Evolutionary conservation across 64 coral and sea anemone species (phyloP).

Genomic region (Stylophora pistillata): DNA sequence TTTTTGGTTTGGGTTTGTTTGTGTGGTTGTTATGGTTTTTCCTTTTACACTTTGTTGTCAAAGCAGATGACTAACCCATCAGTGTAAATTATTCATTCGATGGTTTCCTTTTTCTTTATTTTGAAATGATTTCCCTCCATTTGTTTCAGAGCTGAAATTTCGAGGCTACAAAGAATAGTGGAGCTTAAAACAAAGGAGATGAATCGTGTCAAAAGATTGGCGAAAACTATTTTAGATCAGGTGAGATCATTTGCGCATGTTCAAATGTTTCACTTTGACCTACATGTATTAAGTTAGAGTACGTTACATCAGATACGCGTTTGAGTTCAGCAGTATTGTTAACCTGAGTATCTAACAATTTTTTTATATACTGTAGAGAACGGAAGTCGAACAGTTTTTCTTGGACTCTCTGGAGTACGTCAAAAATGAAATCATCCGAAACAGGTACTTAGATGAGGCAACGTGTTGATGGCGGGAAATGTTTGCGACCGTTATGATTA

Average conservation of each 20-base stretch:
- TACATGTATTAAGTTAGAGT: no score
- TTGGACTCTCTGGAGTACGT: slow-evolving; percentile 95
- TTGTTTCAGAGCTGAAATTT: slow-evolving; percentile 80
- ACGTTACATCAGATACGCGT: no score
- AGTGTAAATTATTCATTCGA: no score
- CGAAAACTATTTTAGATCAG: slow-evolving; percentile 96
- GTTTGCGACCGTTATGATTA: no score
- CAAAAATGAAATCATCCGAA: slow-evolving; percentile 92
- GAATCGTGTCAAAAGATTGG: slow-evolving; percentile 92
- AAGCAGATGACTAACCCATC: no score
- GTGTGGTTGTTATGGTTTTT: neutral
- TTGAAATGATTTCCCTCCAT: neutral
- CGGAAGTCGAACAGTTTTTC: slow-evolving; percentile 96
- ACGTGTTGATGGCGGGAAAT: neutral
- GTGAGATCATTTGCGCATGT: slow-evolving; percentile 13
- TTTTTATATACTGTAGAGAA: slow-evolving; percentile 53
- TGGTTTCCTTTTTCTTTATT: no score
- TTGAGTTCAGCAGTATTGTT: no score
- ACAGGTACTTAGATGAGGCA: slow-evolving; percentile 55
- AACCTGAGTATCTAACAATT: neutral
- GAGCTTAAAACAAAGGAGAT: slow-evolving; percentile 96
- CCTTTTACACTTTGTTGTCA: no score
- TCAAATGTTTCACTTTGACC: no score
- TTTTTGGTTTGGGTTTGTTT: neutral
- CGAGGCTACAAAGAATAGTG: slow-evolving; percentile 77